Conservation (phyloP, 2,888 invertebrate genomes). For the Heliothis peltigera region DNA sequence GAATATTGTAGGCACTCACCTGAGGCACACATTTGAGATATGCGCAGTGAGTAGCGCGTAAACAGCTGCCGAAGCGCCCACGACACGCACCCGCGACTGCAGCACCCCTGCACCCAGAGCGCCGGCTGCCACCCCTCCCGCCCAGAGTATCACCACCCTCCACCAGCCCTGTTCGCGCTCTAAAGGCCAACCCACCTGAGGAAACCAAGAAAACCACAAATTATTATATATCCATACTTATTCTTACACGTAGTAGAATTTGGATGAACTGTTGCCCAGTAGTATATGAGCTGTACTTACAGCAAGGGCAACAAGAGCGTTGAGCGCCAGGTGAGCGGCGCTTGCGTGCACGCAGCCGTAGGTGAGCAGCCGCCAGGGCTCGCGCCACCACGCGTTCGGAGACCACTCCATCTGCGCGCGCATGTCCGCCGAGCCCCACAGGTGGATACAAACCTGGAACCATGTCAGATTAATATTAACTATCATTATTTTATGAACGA, state of each 20-base stretch:
- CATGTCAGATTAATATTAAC: constrained; percentile 5
- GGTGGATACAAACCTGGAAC: constrained; percentile 74
- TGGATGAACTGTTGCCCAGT: no score
- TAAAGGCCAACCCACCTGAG: constrained; percentile 88
- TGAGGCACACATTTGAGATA: constrained; percentile 94
- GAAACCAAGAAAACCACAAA: neutral
- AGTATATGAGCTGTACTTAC: no score
- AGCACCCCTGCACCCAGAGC: constrained; percentile 93
- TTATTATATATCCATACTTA: no score
- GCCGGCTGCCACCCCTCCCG: constrained; percentile 93
- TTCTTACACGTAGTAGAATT: no score
- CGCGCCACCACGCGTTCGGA: constrained; percentile 87
- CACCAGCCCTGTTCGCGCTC: constrained; percentile 94
- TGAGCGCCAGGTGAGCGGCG: constrained; percentile 93
- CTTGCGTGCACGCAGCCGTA: constrained; percentile 95
- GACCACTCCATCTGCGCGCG: constrained; percentile 77
- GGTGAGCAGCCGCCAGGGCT: constrained; percentile 94
- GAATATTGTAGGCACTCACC: constrained; percentile 62
- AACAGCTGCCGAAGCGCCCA: constrained; percentile 97
- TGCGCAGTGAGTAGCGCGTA: constrained; percentile 97
- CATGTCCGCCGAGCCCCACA: constrained; percentile 66
- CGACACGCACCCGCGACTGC: constrained; percentile 93
- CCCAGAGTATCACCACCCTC: constrained; percentile 92
- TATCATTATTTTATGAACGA: neutral
- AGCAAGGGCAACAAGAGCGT: constrained; percentile 87